A percentile compares a stretch with the other conserved stretches of the same genome.
These are phyloP conservation scores for Pomacea canaliculata DNA, from an alignment of 2,888 invertebrate species.

Conservation along the genomic window DNA sequence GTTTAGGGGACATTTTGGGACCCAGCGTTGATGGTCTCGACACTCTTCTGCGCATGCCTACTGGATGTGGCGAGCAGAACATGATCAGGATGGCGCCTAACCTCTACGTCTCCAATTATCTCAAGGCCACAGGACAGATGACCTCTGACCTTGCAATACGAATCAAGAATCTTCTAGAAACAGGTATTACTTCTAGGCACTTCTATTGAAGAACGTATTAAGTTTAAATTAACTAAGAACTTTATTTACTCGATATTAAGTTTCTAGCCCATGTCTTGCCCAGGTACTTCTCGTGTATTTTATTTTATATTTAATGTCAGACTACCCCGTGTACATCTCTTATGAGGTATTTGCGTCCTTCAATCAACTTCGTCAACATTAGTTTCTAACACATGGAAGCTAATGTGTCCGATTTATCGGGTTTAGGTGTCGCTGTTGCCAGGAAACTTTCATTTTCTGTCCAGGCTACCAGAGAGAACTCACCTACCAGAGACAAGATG, in stretches of 20 bases:
- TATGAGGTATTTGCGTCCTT: too few relatives aligned
- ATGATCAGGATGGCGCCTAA: constrained; percentile 91
- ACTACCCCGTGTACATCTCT: too few relatives aligned
- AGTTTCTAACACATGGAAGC: background rate
- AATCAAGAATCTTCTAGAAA: constrained; percentile 78
- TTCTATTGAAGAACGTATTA: too few relatives aligned
- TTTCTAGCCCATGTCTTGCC: too few relatives aligned
- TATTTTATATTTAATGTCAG: too few relatives aligned
- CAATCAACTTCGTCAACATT: too few relatives aligned
- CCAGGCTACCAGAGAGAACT: constrained; percentile 88
- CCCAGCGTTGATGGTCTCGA: constrained; percentile 82
- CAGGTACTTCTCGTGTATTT: too few relatives aligned
- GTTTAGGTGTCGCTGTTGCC: too few relatives aligned
- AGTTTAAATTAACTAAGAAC: too few relatives aligned
- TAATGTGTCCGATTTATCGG: too few relatives aligned
- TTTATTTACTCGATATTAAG: too few relatives aligned
- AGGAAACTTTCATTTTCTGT: background rate
- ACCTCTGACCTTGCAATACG: constrained; percentile 77
- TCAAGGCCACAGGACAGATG: constrained; percentile 80
- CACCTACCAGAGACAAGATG: constrained; percentile 86
- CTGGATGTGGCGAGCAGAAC: constrained; percentile 93
- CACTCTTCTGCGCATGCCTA: constrained; percentile 81
- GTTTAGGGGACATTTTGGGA: constrained; percentile 81
- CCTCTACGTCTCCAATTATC: constrained; percentile 86
- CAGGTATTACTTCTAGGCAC: constrained; percentile 68